Base-by-base conservation (phyloP, 2,888 invertebrate genomes). In the Scotopteryx bipunctaria region DNA sequence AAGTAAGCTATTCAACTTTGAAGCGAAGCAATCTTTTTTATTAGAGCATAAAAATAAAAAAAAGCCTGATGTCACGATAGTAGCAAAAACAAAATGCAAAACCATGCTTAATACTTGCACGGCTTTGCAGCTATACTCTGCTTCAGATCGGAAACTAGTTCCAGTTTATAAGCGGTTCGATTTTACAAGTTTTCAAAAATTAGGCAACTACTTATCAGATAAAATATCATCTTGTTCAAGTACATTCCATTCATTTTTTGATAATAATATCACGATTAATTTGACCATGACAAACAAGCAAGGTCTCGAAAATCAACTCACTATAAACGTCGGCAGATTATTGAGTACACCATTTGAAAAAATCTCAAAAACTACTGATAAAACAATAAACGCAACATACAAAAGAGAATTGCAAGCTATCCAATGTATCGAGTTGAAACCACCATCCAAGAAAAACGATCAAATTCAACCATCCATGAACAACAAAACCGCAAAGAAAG, bases 111-210 rank as follows among this genome's bases (percentile, higher is more conserved):
- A 42, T 11, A 48, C 40, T 6, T 70, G 71, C 54, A 73, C 62
- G 35, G 55, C 66, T 31, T 43, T 79, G 23, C 61, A 71, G 57
- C 38, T 64, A 13, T 76, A 72, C 47, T 47, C 46, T 6, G 52
- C 29, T 25, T 50, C 45, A 13, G 59, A 64, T 8, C 49, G 49
- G 25, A 58, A 32, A 29, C 5, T 58, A 5, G 38, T 41, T 17
- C 14, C 53, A 21, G 21, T 44, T 3, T 52, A 43, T 33, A 57
- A 51, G 29, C 17, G 29, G 9, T 54, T 55, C 6, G 36, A 60
- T n/a, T 25, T 67, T 3, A 17, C 31, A 4, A 35, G 4, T 50
- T 47, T 64, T 11, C 45, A 46, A 48, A 57, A 29, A 36, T 47
- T 70, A 11, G 41, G 50, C 15, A 48, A 8, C 31, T 42, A 40